These are phyloP conservation scores for Sylvia atricapilla DNA, from an alignment of 2,113 vertebrate genomes.

Conservation along the genomic window DNA sequence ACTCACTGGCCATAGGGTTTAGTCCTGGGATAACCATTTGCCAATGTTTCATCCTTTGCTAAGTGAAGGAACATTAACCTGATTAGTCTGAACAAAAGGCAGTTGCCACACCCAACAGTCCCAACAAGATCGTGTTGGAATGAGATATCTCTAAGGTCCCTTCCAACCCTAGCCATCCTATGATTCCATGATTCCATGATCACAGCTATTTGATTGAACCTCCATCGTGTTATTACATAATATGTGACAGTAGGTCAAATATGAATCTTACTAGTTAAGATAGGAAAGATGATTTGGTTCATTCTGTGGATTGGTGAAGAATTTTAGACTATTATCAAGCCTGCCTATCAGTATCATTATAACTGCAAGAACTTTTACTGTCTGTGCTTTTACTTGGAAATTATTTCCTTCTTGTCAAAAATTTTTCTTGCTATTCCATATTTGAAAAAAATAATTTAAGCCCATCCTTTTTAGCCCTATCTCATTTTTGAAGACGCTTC, in stretches of 20 bases:
- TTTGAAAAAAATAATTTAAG: neutral
- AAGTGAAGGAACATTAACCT: neutral
- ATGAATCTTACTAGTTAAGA: neutral
- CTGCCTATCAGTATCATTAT: neutral
- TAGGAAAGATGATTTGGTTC: neutral
- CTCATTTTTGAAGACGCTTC: neutral
- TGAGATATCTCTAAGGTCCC: neutral
- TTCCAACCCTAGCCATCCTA: neutral
- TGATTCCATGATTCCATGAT: neutral
- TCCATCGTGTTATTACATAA: neutral
- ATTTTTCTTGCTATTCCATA: neutral
- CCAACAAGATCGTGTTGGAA: neutral
- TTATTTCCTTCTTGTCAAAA: neutral
- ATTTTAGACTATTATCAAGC: neutral
- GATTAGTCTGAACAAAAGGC: neutral
- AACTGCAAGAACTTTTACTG: neutral
- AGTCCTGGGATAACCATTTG: neutral
- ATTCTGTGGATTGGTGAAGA: neutral
- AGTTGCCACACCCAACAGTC: neutral
- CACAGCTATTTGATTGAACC: neutral
- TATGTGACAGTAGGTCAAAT: neutral
- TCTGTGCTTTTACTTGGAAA: neutral
- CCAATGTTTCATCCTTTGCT: neutral
- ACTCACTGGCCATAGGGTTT: neutral
- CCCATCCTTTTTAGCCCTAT: neutral